These are phyloP conservation scores for Acanthurus lineatus DNA, from an alignment of 2,797 vertebrate species.

Conservation along the genomic window DNA sequence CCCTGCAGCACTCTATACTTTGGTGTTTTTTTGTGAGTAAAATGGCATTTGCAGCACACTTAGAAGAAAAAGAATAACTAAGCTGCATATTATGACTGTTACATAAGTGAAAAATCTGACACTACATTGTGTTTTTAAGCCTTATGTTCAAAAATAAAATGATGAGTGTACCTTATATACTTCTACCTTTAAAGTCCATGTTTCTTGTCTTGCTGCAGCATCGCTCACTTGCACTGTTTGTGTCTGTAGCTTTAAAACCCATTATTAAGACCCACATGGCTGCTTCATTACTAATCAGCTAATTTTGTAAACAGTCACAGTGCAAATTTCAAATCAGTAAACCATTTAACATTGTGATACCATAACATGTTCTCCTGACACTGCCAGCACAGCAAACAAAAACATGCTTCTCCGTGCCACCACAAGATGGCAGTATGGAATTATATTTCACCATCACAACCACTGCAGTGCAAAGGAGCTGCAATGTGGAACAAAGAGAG, in stretches of 20 bases:
- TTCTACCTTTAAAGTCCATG: neutral
- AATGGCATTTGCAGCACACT: too few relatives aligned
- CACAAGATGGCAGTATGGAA: constrained; percentile 78
- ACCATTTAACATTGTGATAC: constrained; percentile 51
- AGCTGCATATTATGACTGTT: too few relatives aligned
- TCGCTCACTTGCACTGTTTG: neutral
- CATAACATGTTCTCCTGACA: constrained; percentile 23
- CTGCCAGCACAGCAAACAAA: neutral
- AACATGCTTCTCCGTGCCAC: constrained; percentile 12
- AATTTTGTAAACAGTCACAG: constrained; percentile 57
- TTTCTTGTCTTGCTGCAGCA: neutral
- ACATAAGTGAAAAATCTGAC: too few relatives aligned
- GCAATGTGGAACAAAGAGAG: constrained; percentile 17
- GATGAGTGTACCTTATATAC: neutral
- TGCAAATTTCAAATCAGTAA: constrained; percentile 56
- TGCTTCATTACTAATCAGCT: constrained; percentile 38
- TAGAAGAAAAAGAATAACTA: too few relatives aligned
- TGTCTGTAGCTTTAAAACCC: neutral
- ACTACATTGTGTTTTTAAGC: too few relatives aligned
- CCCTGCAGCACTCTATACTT: too few relatives aligned
- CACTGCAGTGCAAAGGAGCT: constrained; percentile 57
- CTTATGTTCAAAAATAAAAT: too few relatives aligned
- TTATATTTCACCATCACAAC: constrained; percentile 35
- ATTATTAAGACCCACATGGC: constrained; percentile 26
- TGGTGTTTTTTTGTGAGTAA: too few relatives aligned